Evolutionary conservation across 2,888 invertebrate species (phyloP).

Genomic region (Drosophila eohydei): DNA sequence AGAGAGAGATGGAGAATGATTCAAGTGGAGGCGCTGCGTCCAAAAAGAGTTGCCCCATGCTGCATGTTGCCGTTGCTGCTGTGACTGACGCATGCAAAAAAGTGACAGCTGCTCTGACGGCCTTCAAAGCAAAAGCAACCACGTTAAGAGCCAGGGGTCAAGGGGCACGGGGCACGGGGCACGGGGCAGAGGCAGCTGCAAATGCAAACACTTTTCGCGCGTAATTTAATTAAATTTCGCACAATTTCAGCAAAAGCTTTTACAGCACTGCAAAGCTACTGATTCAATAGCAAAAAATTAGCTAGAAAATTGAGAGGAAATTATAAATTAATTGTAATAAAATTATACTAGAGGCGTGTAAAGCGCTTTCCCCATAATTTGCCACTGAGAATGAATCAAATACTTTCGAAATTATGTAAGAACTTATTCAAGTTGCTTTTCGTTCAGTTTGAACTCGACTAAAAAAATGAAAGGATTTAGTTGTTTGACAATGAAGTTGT

Average conservation of each 20-base stretch:
- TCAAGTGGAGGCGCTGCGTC: conserved; percentile 14
- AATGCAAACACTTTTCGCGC: conserved; percentile 67
- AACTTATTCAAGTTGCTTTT: not conserved
- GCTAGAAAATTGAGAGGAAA: conserved; percentile 18
- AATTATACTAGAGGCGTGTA: not conserved
- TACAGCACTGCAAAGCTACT: conserved; percentile 47
- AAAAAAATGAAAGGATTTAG: too few relatives aligned
- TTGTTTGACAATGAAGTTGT: too few relatives aligned
- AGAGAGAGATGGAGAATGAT: not conserved
- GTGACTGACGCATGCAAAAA: conserved; percentile 72
- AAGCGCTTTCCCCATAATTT: not conserved
- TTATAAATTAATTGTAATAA: conserved; percentile 1
- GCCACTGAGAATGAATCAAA: too few relatives aligned
- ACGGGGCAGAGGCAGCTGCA: not conserved
- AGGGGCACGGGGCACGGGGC: not conserved
- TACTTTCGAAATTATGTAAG: not conserved
- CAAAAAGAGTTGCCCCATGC: conserved; percentile 55
- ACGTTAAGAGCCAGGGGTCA: not conserved
- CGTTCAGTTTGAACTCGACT: too few relatives aligned
- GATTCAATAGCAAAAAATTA: conserved; percentile 60
- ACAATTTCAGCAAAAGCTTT: conserved; percentile 67
- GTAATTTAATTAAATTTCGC: conserved; percentile 73
- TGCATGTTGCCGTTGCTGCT: conserved; percentile 29
- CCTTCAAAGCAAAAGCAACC: conserved; percentile 11
- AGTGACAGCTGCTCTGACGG: conserved; percentile 63